A percentile compares a stretch with the other conserved stretches of the same genome.
These are phyloP conservation scores for Schlechtendalia chinensis DNA, from an alignment of 1,140 invertebrate genomes.

Conservation along the genomic window DNA sequence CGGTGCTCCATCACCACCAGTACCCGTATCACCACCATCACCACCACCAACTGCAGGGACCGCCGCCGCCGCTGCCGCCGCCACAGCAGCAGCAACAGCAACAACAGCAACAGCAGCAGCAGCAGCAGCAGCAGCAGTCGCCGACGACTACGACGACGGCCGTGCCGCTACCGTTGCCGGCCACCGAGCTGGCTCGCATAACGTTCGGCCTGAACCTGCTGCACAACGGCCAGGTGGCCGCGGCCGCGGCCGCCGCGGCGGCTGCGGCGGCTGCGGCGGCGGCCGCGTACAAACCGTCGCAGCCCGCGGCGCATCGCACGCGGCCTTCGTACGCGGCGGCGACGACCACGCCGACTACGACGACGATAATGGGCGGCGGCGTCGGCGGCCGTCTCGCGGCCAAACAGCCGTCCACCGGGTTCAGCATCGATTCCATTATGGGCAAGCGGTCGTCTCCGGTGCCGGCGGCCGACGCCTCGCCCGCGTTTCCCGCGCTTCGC, in stretches of 20 bases:
- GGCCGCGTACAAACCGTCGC: conserved; percentile 56
- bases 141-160: too few species aligned
- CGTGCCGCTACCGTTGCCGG: conserved; percentile 61
- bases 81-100: conserved; percentile 49
- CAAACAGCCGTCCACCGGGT: conserved; percentile 57
- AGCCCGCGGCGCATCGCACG: conserved; percentile 57
- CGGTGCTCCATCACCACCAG: conserved; percentile 51
- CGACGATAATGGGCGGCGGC: too few species aligned
- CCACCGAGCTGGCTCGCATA: conserved; percentile 58
- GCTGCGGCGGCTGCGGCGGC: conserved; percentile 52
- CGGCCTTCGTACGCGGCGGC: conserved; percentile 59
- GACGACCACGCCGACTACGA: conserved; percentile 52
- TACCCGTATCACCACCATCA: conserved; percentile 54
- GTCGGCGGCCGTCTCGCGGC: conserved; percentile 27
- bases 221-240: conserved; percentile 57
- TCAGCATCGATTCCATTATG: conserved; percentile 61
- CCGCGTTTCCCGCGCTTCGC: not conserved
- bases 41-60: conserved; percentile 57
- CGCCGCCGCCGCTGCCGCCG: conserved; percentile 54
- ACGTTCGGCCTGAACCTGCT: conserved; percentile 57
- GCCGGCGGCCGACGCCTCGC: not conserved
- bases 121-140: conserved; percentile 51
- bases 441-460: conserved; percentile 55
- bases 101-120: conserved; percentile 40
- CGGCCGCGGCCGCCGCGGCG: conserved; percentile 55